Evolutionary conservation across 2,888 invertebrate species (phyloP).

Genomic region (Hemithea aestivaria): DNA sequence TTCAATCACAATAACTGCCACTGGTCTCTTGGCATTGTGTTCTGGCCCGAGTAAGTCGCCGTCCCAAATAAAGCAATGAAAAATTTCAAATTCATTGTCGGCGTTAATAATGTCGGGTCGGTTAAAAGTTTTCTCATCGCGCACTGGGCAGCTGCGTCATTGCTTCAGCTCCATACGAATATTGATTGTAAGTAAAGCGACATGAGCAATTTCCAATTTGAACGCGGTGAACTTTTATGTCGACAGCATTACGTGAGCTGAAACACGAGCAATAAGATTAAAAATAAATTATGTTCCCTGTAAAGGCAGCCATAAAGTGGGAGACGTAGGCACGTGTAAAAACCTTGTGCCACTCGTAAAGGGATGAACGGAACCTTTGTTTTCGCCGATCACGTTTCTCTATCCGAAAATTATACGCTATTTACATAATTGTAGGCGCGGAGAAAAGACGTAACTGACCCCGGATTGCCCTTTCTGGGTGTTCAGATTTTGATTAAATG

Average conservation of each 20-base stretch:
- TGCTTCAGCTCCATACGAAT: conserved; percentile 25
- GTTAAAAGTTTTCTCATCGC: conserved; percentile 12
- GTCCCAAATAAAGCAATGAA: too few relatives aligned
- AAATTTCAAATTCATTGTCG: too few relatives aligned
- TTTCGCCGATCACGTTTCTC: conserved; percentile 18
- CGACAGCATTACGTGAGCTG: conserved; percentile 70
- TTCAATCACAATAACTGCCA: too few relatives aligned
- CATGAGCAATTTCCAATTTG: conserved; percentile 66
- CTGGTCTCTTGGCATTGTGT: too few relatives aligned
- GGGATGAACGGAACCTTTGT: conserved; percentile 27
- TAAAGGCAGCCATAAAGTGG: conserved; percentile 49
- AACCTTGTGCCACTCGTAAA: conserved; percentile 27
- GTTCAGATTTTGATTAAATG: background rate
- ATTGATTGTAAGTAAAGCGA: conserved; percentile 43
- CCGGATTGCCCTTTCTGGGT: conserved; percentile 1
- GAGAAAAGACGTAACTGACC: conserved; percentile 3
- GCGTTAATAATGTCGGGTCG: conserved; percentile 3
- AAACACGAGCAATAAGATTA: conserved; percentile 72
- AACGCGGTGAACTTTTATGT: conserved; percentile 71
- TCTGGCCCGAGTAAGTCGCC: too few relatives aligned
- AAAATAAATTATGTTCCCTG: conserved; percentile 69
- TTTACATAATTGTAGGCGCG: conserved; percentile 15
- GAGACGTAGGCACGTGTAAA: conserved; percentile 31
- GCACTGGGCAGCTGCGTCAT: conserved; percentile 8
- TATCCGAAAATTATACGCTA: conserved; percentile 17